phyloP scores from a whole-genome alignment of 1,140 invertebrate genomes.

The Apis cerana region DNA sequence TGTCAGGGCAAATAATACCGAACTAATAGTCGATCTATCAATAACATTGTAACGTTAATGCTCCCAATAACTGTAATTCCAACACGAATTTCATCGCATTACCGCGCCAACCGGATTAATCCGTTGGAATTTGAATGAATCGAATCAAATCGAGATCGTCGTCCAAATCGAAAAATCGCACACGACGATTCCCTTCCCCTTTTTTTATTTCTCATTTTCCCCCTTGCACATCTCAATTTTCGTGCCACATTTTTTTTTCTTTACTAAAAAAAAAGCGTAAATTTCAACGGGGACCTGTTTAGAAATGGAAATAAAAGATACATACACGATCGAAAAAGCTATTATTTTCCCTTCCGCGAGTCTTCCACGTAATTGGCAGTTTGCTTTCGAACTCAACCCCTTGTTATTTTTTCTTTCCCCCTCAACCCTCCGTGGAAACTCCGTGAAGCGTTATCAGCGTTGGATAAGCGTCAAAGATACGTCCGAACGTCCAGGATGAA shows the following conservation, averaged over 20 bases:
- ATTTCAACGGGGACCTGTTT: background rate
- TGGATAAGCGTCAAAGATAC: constrained; percentile 62
- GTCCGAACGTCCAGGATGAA: constrained; percentile 51
- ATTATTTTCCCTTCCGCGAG: constrained; percentile 5
- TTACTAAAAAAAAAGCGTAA: too few relatives aligned
- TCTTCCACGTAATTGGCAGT: background rate
- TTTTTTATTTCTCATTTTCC: too few relatives aligned
- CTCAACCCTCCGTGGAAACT: constrained; percentile 37
- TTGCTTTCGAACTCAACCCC: background rate
- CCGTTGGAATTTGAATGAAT: background rate
- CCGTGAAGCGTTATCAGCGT: constrained; percentile 53
- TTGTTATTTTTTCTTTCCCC: constrained; percentile 48
- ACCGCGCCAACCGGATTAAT: background rate
- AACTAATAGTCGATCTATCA: constrained; percentile 28
- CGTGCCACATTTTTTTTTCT: too few relatives aligned
- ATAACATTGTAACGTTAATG: constrained; percentile 37
- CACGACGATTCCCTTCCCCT: too few relatives aligned
- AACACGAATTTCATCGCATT: constrained; percentile 7
- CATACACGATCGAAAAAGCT: background rate
- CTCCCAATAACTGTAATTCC: constrained; percentile 14
- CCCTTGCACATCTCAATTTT: too few relatives aligned
- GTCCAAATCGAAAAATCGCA: too few relatives aligned
- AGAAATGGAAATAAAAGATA: background rate
- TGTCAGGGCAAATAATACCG: constrained; percentile 23
- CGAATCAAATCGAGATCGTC: background rate